These are phyloP conservation scores for Lepidurus packardi DNA, from an alignment of 1,140 invertebrate species.

Conservation along the genomic window DNA sequence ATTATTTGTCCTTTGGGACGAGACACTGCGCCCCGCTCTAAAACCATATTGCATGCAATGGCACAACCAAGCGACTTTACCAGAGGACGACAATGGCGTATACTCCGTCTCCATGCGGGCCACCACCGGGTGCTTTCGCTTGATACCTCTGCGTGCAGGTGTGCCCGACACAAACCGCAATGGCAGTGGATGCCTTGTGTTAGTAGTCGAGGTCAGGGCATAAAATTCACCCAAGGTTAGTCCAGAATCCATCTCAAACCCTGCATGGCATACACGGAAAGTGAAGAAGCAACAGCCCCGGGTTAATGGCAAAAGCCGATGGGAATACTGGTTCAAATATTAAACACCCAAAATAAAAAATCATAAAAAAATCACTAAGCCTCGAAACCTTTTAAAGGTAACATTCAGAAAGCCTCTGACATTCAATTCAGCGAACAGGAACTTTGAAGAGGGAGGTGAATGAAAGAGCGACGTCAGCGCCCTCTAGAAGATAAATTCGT, in stretches of 20 bases:
- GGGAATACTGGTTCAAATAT: neutral
- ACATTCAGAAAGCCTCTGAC: neutral
- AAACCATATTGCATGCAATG: neutral
- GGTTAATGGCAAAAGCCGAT: neutral
- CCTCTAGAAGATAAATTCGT: too few species aligned
- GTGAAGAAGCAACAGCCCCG: conserved; percentile 17
- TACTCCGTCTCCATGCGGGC: neutral
- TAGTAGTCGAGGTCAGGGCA: neutral
- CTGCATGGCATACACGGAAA: conserved; percentile 18
- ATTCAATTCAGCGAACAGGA: too few species aligned
- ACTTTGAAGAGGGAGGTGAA: too few species aligned
- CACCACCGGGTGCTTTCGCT: conserved; percentile 13
- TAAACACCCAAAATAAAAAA: neutral
- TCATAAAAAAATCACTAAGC: neutral
- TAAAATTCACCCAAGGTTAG: conserved; percentile 5
- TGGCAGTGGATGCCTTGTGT: neutral
- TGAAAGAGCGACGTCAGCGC: too few species aligned
- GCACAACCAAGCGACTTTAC: neutral
- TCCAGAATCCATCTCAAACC: neutral
- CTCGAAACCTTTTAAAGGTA: neutral
- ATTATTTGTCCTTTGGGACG: too few species aligned
- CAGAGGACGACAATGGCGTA: neutral
- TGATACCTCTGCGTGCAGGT: conserved; percentile 11
- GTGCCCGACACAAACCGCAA: neutral
- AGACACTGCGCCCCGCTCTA: neutral